A percentile compares a stretch with the other conserved stretches of the same genome.
Conservation (phyloP, 2,888 invertebrate genomes). For the Phalangium opilio region DNA sequence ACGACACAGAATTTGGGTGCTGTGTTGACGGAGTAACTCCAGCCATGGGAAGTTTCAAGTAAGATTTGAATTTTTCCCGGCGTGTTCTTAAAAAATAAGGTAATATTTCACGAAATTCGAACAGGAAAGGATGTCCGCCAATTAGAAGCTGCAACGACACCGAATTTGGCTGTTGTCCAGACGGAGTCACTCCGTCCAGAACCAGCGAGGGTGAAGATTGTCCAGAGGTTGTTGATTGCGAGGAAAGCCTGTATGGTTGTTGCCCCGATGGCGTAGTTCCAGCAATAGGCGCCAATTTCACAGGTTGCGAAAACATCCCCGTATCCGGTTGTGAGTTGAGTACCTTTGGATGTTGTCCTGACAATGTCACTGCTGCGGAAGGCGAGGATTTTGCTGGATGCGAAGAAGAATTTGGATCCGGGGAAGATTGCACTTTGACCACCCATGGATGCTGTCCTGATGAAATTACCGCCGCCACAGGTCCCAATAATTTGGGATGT, state of each 20-base stretch:
- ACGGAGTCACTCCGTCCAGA: conserved; percentile 9
- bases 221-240: conserved; percentile 17
- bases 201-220: conserved; percentile 10
- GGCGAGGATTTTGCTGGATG: background rate
- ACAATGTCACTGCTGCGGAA: background rate
- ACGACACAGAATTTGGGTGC: conserved; percentile 68
- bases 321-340: background rate
- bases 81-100: background rate
- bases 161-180: conserved; percentile 43
- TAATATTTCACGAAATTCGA: conserved; percentile 21
- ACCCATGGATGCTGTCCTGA: conserved; percentile 66
- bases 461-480: conserved; percentile 37
- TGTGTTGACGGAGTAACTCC: conserved; percentile 61
- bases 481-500: conserved; percentile 22
- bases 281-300: background rate
- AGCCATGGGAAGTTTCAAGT: conserved; percentile 45
- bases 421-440: conserved; percentile 16
- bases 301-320: background rate
- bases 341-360: background rate
- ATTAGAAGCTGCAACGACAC: conserved; percentile 16
- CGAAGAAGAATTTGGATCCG: background rate
- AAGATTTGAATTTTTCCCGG: conserved; percentile 20
- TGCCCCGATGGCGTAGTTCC: background rate
- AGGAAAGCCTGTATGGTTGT: background rate
- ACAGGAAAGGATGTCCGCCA: conserved; percentile 34